A percentile compares a stretch with the other conserved stretches of the same genome.
phyloP scores from a whole-genome alignment of 2,888 invertebrate genomes.

The Polyommatus icarus region DNA sequence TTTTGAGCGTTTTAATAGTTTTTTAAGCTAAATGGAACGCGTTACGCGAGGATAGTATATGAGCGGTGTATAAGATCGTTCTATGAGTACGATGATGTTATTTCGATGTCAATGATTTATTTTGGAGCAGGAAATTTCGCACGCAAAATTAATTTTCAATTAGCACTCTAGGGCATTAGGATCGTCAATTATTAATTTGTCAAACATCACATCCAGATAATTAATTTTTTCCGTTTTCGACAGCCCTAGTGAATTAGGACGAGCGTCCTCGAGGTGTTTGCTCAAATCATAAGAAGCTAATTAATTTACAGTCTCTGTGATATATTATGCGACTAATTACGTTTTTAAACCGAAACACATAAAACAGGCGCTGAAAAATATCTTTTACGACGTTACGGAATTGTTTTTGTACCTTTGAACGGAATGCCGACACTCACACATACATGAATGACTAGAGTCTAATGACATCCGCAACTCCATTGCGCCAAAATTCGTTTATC shows the following conservation, averaged over 20 bases:
- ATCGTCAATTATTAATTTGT: not conserved
- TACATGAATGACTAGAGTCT: no score
- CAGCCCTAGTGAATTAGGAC: slow-evolving; percentile 8
- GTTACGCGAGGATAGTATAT: no score
- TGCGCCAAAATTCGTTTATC: no score
- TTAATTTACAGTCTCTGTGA: slow-evolving; percentile 2
- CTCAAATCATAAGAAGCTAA: slow-evolving; percentile 2
- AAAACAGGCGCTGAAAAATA: not conserved
- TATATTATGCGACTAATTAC: not conserved
- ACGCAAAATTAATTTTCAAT: not conserved
- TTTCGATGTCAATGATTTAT: not conserved
- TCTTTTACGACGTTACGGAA: not conserved
- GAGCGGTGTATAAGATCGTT: not conserved
- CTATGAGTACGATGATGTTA: not conserved
- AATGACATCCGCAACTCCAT: no score
- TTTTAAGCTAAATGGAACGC: no score
- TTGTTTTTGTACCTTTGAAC: not conserved
- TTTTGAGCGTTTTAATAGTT: no score
- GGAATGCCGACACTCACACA: no score
- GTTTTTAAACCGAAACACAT: not conserved
- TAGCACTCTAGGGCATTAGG: not conserved
- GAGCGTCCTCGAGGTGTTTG: not conserved
- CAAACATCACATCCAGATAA: not conserved
- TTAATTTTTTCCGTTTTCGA: not conserved
- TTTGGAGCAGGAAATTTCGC: not conserved